phyloP scores from a whole-genome alignment of 2,888 invertebrate species.

The Agonopterix alstromeriana region DNA sequence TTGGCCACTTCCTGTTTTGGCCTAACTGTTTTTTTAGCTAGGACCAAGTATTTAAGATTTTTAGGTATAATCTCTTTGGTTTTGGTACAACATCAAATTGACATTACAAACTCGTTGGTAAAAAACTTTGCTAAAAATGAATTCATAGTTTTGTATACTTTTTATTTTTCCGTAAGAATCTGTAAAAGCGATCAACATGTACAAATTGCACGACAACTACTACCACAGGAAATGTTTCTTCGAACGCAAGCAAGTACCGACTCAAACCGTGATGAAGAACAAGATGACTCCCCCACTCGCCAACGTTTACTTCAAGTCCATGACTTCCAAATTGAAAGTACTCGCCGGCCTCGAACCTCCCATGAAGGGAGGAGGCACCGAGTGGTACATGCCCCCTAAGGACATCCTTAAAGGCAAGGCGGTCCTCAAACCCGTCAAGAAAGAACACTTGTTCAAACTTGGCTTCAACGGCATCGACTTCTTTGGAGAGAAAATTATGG shows the following conservation, averaged over 20 bases:
- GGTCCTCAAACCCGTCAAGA: conserved; percentile 46
- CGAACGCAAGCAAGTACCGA: conserved; percentile 50
- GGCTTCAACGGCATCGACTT: conserved; percentile 40
- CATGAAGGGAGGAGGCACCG: conserved; percentile 52
- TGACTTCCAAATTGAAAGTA: conserved; percentile 45
- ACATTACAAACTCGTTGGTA: background rate
- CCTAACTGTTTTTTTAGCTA: no score
- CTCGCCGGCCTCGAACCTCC: conserved; percentile 58
- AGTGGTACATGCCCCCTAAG: conserved; percentile 54
- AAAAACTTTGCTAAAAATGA: background rate
- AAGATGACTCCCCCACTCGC: conserved; percentile 53
- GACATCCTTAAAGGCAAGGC: conserved; percentile 42
- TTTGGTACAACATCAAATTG: no score
- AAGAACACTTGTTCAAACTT: conserved; percentile 36
- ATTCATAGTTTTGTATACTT: conserved; percentile 1
- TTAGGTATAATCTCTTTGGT: no score
- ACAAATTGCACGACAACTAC: conserved; percentile 43
- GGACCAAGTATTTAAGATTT: no score
- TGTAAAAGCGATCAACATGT: conserved; percentile 18
- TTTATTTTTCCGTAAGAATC: conserved; percentile 1
- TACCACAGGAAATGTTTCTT: conserved; percentile 51
- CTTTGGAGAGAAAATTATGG: conserved; percentile 32
- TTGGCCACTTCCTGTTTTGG: no score
- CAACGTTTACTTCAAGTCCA: conserved; percentile 55
- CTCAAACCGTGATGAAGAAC: conserved; percentile 48